Evolutionary conservation across 53 echinoderm and acorn worm species (phyloP), one percentile per base, ranked within the genome.

Genomic region (Luidia sarsii): DNA sequence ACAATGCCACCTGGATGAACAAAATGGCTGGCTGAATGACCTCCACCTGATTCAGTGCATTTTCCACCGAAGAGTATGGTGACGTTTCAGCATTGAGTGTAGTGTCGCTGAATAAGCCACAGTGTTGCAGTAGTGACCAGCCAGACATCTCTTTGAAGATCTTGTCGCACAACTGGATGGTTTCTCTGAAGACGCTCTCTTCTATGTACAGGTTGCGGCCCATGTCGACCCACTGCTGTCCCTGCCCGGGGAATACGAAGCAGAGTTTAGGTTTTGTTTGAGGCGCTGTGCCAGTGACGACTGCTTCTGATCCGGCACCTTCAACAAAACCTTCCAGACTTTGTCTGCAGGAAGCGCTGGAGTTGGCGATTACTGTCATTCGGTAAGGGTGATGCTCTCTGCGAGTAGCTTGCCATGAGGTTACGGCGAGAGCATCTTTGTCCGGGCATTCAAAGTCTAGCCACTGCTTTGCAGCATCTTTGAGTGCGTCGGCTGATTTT

Each of bases 231-330:
- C 91, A 96, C 69, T 96, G 97, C 62, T 96, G 97, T 0, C 97
- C 97, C 54, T 96, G 97, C 7, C 97, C 97, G 5, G 97, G 97
- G 59, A 96, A 96, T 16, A 96, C 88, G 54, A 93, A 81, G 68
- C 93, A 93, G 65, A 96, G 74, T 64, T 96, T 96, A 16, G 89
- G 97, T 54, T 86, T 85, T 9, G 68, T 65, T 13, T 72, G 67
- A 38, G 63, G 29, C 16, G 73, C 79, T 8, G 89, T 87, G 32
- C 91, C 71, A 6, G 87, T 86, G 1, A 86, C 72, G 6, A 88
- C 82, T 48, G 82, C 64, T n/a, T 91, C 93, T 7, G 83, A 75
- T 33, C 86, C 81, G 27, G 43, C 29, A 48, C 68, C 63, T 36
- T 85, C 80, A 39, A 82, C 31, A 48, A 81, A 92, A 32, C 72